Evolutionary conservation across 2,113 vertebrate species (phyloP).

Genomic region (Charina bottae): DNA sequence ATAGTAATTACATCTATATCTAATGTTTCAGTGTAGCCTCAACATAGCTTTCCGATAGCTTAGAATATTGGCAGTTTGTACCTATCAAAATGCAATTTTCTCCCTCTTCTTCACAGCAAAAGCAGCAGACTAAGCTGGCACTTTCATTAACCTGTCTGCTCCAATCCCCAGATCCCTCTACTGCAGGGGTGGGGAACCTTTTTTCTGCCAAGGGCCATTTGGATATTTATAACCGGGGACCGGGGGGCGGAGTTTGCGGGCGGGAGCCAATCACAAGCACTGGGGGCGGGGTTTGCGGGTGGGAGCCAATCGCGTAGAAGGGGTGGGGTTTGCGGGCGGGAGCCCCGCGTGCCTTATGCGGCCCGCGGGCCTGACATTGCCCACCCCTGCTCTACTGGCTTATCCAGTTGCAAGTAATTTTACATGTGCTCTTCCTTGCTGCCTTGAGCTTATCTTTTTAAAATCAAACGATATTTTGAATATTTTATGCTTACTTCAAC

Average conservation of each 20-base stretch:
- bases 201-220: too few species aligned
- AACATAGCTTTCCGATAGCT: neutral
- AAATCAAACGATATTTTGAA: conserved; percentile 3
- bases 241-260: too few species aligned
- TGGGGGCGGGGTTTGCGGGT: too few species aligned
- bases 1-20: neutral
- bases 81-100: neutral
- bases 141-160: neutral
- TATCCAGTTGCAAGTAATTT: neutral
- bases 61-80: neutral
- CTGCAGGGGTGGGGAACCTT: too few species aligned
- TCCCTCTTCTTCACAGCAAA: neutral
- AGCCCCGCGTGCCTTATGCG: too few species aligned
- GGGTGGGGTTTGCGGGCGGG: too few species aligned
- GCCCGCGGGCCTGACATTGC: too few species aligned
- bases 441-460: neutral
- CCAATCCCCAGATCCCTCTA: neutral
- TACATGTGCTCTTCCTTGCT: neutral
- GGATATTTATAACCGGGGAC: too few species aligned
- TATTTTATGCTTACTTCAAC: neutral
- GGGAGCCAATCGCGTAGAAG: too few species aligned
- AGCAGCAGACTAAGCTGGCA: neutral
- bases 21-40: neutral
- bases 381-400: too few species aligned
- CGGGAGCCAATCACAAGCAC: too few species aligned